These are phyloP conservation scores for Archips xylosteana DNA, from an alignment of 2,888 invertebrate species.

Conservation along the genomic window DNA sequence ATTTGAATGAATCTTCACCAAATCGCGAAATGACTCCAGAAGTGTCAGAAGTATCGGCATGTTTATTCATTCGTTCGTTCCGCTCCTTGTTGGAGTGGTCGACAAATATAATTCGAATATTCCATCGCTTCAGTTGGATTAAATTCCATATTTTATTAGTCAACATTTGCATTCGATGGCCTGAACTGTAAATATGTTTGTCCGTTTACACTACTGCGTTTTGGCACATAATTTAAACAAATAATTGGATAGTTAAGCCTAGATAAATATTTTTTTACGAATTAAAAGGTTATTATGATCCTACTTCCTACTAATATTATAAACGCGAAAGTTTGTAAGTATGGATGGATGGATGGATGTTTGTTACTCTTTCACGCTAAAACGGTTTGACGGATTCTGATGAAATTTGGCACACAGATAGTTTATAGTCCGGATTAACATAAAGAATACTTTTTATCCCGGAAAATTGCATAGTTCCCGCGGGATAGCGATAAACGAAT, in stretches of 20 bases:
- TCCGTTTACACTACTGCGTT: not conserved
- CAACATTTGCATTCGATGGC: conserved; percentile 13
- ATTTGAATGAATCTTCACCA: not conserved
- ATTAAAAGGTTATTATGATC: no score
- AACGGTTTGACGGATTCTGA: no score
- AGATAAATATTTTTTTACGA: not conserved
- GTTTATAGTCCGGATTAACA: no score
- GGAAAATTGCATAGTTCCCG: no score
- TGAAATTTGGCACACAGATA: no score
- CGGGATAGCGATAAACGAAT: no score
- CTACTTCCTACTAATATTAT: no score
- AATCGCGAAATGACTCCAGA: not conserved
- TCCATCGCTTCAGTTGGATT: conserved; percentile 18
- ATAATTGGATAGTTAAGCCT: not conserved
- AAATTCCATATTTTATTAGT: conserved; percentile 25
- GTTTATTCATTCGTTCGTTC: conserved; percentile 6
- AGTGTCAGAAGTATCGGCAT: not conserved
- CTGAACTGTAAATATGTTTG: not conserved
- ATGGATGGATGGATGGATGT: no score
- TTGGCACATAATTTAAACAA: not conserved
- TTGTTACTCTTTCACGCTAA: no score
- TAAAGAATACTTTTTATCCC: no score
- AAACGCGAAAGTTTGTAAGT: no score
- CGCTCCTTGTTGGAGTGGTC: conserved; percentile 11
- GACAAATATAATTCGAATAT: conserved; percentile 28